Conservation (phyloP, 2,888 invertebrate genomes). For the Lydus trimaculatus region DNA sequence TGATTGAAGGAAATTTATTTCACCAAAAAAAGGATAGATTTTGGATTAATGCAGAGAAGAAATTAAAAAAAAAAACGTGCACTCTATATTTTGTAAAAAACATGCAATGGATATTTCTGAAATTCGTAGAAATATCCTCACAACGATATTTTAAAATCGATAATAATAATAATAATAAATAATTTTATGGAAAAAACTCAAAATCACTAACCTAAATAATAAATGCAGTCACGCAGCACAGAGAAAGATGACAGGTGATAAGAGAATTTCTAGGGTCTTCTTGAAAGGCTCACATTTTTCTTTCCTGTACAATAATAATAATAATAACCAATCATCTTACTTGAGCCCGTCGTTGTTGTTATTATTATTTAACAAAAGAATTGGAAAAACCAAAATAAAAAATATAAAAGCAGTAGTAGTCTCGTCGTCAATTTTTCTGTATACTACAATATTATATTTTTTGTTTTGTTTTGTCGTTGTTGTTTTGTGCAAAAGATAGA, state of each 20-base stretch:
- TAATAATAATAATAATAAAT: neutral
- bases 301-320: slow-evolving; percentile 63
- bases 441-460: neutral
- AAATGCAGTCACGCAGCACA: slow-evolving; percentile 69
- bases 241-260: slow-evolving; percentile 80
- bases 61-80: neutral
- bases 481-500: too few relatives aligned
- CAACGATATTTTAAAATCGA: neutral
- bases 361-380: slow-evolving; percentile 5
- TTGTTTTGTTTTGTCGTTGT: neutral
- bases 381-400: neutral
- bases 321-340: slow-evolving; percentile 57
- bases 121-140: neutral
- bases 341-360: slow-evolving; percentile 48
- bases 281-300: slow-evolving; percentile 78
- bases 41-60: neutral
- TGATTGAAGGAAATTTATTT: neutral
- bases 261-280: slow-evolving; percentile 77
- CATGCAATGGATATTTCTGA: neutral
- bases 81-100: neutral
- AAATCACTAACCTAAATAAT: slow-evolving; percentile 60
- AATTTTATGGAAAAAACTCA: slow-evolving; percentile 40
- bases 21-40: neutral
- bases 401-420: too few relatives aligned
- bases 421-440: neutral